A percentile compares a stretch with the other conserved stretches of the same genome.
Evolutionary conservation across 2,797 vertebrate species (phyloP).

Genomic region (Danio jaintianensis): DNA sequence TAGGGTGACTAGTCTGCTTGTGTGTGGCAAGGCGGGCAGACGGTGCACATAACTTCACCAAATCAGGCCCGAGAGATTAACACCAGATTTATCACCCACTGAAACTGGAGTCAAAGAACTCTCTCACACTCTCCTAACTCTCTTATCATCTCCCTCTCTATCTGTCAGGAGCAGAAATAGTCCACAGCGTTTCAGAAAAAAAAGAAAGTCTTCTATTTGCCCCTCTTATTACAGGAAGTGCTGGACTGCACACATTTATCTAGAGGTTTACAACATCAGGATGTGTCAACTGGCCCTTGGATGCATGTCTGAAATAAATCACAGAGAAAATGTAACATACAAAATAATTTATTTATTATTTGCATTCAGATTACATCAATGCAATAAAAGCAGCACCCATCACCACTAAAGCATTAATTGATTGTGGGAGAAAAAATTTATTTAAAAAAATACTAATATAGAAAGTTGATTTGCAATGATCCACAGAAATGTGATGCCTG

Average conservation of each 20-base stretch:
- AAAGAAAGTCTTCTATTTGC: conserved; percentile 24
- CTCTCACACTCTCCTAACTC: conserved; percentile 35
- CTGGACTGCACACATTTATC: neutral
- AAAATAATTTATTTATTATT: too few relatives aligned
- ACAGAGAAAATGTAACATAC: neutral
- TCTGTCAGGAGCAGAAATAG: conserved; percentile 33
- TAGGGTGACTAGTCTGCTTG: neutral
- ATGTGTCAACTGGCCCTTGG: neutral
- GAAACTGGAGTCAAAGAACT: conserved; percentile 72
- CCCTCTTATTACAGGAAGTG: conserved; percentile 2
- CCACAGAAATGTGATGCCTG: too few relatives aligned
- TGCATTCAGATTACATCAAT: too few relatives aligned
- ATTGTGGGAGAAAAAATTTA: too few relatives aligned
- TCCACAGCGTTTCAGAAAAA: neutral
- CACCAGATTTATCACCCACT: conserved; percentile 78
- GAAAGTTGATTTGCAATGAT: too few relatives aligned
- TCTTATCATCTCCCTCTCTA: conserved; percentile 26
- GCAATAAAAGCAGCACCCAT: too few relatives aligned
- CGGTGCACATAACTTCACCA: conserved; percentile 68
- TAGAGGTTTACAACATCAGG: conserved; percentile 34
- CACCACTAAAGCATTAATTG: too few relatives aligned
- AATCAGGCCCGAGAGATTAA: conserved; percentile 77
- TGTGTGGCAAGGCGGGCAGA: conserved; percentile 55
- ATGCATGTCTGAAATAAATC: conserved; percentile 16
- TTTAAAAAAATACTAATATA: too few relatives aligned